Evolutionary conservation across 2,113 vertebrate genomes (phyloP).

Genomic region (Lophura nycthemera): DNA sequence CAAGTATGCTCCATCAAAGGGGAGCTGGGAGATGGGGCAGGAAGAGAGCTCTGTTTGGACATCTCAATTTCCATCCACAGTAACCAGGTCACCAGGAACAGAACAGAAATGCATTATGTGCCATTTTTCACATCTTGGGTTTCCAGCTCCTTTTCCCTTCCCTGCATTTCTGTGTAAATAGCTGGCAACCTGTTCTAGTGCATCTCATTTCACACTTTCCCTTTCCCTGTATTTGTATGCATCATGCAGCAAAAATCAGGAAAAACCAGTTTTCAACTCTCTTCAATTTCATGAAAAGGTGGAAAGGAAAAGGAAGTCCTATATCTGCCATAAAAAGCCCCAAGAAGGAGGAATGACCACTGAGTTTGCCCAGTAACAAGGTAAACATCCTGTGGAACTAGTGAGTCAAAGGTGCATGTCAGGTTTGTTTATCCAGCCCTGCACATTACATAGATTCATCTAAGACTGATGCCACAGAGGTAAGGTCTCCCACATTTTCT

Average conservation of each 20-base stretch:
- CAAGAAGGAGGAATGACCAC: neutral
- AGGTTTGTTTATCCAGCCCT: neutral
- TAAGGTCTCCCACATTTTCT: neutral
- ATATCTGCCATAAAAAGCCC: neutral
- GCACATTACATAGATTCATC: neutral
- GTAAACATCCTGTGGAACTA: neutral
- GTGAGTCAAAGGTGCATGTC: neutral
- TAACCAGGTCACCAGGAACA: neutral
- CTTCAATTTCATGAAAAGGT: neutral
- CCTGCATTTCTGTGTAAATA: neutral
- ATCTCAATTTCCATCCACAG: neutral
- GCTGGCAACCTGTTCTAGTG: neutral
- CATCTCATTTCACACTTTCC: conserved; percentile 1
- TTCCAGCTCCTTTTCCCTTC: neutral
- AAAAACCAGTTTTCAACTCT: conserved; percentile 28
- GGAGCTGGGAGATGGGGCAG: neutral
- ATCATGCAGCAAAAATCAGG: conserved; percentile 31
- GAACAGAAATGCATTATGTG: neutral
- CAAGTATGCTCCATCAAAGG: neutral
- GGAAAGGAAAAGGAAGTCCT: neutral
- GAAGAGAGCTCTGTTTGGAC: neutral
- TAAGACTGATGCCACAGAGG: neutral
- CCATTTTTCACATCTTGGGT: neutral
- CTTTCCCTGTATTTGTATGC: conserved; percentile 30
- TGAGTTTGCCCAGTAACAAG: neutral